Conservation (phyloP, 2,113 vertebrate species). For the Rhinopomastus cyanomelas region DNA sequence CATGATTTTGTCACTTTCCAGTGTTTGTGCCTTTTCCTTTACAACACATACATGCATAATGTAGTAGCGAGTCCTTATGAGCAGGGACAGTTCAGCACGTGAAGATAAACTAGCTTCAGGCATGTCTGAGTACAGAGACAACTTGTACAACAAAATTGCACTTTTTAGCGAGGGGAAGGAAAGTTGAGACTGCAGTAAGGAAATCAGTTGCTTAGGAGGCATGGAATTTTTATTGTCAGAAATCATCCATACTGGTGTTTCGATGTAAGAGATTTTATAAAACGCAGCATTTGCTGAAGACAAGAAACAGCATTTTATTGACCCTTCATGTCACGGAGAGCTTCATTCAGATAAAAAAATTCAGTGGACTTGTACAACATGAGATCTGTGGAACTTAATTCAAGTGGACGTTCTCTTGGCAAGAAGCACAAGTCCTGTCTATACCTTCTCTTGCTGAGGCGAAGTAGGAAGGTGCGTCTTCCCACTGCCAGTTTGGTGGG, state of each 20-base stretch:
- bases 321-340: not conserved
- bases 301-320: slow-evolving; percentile 18
- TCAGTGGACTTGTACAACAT: not conserved
- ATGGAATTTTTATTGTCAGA: slow-evolving; percentile 33
- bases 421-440: not conserved
- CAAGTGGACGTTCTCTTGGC: not conserved
- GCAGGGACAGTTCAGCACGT: slow-evolving; percentile 17
- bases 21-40: not conserved
- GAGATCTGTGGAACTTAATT: not conserved
- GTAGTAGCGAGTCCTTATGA: slow-evolving; percentile 15
- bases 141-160: slow-evolving; percentile 3
- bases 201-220: slow-evolving; percentile 46
- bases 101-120: slow-evolving; percentile 33
- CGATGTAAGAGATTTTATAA: not conserved
- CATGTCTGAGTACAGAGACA: slow-evolving; percentile 19
- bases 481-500: not conserved
- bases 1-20: not conserved
- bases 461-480: not conserved
- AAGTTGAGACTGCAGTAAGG: slow-evolving; percentile 14
- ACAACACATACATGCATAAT: not conserved
- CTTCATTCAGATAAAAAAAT: slow-evolving; percentile 6
- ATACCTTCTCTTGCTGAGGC: not conserved
- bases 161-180: not conserved
- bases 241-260: not conserved
- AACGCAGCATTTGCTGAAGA: not conserved